Percentiles rank a stretch among this genome's conserved stretches.
Evolutionary conservation across 2,797 vertebrate species (phyloP).

Genomic region (Gastrophryne carolinensis): DNA sequence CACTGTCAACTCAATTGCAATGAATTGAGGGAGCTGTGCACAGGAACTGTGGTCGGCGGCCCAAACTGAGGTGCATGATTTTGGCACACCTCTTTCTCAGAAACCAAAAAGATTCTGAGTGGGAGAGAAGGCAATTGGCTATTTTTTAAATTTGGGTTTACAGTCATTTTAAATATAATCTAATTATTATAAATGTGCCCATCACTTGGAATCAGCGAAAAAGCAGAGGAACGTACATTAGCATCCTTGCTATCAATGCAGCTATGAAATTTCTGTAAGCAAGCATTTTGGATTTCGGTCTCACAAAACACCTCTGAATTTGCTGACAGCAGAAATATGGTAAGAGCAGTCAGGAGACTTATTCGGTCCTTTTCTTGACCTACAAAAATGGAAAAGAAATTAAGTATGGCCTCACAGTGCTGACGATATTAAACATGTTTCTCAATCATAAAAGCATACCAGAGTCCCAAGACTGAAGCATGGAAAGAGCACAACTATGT

Average conservation of each 20-base stretch:
- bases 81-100: too few species aligned
- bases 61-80: too few species aligned
- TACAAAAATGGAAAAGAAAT: not conserved
- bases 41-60: too few species aligned
- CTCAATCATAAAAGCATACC: conserved; percentile 60
- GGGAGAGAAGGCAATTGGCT: too few species aligned
- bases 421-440: not conserved
- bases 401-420: not conserved
- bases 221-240: conserved; percentile 28
- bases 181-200: too few species aligned
- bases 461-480: conserved; percentile 79
- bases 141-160: too few species aligned
- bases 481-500: conserved; percentile 75
- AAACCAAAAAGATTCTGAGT: too few species aligned
- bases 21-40: too few species aligned
- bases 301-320: conserved; percentile 76
- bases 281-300: conserved; percentile 74
- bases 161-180: too few species aligned
- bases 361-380: conserved; percentile 65
- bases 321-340: conserved; percentile 81
- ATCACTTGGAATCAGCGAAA: too few species aligned
- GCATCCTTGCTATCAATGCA: conserved; percentile 79
- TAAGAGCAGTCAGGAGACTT: conserved; percentile 80
- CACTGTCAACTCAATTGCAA: too few species aligned
- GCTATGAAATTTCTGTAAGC: conserved; percentile 77